Evolutionary conservation across 2,888 invertebrate genomes (phyloP).

Genomic region (Oscheius sp.): DNA sequence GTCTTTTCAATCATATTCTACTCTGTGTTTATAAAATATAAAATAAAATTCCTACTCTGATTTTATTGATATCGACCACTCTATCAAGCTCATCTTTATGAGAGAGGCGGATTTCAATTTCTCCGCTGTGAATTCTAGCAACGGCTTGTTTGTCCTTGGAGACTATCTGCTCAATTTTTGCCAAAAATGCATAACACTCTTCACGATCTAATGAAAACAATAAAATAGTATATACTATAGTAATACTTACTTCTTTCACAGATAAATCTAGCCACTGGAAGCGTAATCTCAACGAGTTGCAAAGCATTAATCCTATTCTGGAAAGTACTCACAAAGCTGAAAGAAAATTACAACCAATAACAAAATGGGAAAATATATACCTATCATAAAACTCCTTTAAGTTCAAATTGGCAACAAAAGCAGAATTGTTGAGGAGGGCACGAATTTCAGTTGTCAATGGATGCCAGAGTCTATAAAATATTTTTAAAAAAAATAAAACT

Average conservation of each 20-base stretch:
- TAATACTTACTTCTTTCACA: slow-evolving; percentile 34
- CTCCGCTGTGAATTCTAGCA: slow-evolving; percentile 85
- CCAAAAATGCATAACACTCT: slow-evolving; percentile 86
- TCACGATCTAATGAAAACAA: slow-evolving; percentile 83
- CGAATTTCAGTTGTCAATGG: slow-evolving; percentile 58
- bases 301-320: slow-evolving; percentile 96
- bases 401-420: slow-evolving; percentile 47
- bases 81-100: slow-evolving; percentile 71
- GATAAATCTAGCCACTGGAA: slow-evolving; percentile 72
- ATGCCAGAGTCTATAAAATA: slow-evolving; percentile 65
- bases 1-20: slow-evolving; percentile 56
- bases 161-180: slow-evolving; percentile 87
- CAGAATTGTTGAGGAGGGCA: slow-evolving; percentile 46
- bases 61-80: slow-evolving; percentile 70
- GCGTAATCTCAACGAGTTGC: slow-evolving; percentile 84
- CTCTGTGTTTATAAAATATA: neutral
- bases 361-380: slow-evolving; percentile 21
- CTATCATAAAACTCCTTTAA: slow-evolving; percentile 78
- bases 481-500: neutral
- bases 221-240: too few species aligned
- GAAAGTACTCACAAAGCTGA: slow-evolving; percentile 87
- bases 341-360: neutral
- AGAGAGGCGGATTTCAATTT: slow-evolving; percentile 72
- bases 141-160: slow-evolving; percentile 81
- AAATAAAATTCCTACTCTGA: slow-evolving; percentile 39